phyloP scores from a whole-genome alignment of 2,113 vertebrate genomes.

The Taurulus bubalis region DNA sequence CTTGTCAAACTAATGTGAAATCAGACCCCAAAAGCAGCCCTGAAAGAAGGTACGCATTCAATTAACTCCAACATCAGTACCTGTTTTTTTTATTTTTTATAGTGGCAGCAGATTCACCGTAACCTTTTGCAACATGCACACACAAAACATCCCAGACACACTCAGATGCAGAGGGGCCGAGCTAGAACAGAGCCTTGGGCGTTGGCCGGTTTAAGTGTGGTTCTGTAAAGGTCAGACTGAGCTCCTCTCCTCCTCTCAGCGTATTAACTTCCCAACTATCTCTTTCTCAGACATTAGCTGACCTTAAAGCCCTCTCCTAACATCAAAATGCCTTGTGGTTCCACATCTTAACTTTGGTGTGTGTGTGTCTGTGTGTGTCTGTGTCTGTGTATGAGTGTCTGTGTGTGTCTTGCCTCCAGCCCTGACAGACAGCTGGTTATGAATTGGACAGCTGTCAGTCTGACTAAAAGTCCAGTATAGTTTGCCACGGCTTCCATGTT shows the following conservation, averaged over 20 bases:
- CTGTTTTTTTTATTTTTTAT: neutral
- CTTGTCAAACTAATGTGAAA: neutral
- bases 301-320: slow-evolving; percentile 26
- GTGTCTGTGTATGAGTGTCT: neutral
- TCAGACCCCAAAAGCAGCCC: neutral
- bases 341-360: neutral
- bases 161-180: slow-evolving; percentile 9
- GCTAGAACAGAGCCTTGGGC: slow-evolving; percentile 35
- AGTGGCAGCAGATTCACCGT: slow-evolving; percentile 20
- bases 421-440: slow-evolving; percentile 13
- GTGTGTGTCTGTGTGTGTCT: neutral
- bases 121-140: slow-evolving; percentile 31
- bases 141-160: neutral
- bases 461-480: neutral
- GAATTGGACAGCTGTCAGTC: slow-evolving; percentile 60
- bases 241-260: neutral
- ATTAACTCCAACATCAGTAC: slow-evolving; percentile 8
- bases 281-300: slow-evolving; percentile 28
- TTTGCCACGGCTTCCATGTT: slow-evolving; percentile 2
- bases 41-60: neutral
- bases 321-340: slow-evolving; percentile 11
- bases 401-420: neutral
- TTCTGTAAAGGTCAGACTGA: slow-evolving; percentile 52
- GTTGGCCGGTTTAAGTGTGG: slow-evolving; percentile 44
- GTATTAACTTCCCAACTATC: slow-evolving; percentile 17